Base-by-base conservation (phyloP, 1,140 invertebrate species). In the Cylas formicarius region DNA sequence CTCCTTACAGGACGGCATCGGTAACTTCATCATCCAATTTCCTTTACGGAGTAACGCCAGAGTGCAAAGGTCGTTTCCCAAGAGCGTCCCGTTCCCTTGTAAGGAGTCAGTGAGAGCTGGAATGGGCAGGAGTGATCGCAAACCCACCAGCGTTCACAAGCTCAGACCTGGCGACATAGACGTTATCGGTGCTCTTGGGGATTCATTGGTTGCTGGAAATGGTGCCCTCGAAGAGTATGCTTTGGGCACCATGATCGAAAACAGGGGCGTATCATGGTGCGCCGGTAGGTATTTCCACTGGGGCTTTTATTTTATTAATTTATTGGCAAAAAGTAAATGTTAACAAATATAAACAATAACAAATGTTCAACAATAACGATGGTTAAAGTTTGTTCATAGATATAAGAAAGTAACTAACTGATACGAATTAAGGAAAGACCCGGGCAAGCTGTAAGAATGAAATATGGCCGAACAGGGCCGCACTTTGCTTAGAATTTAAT, bases 211-310 rank as follows among this genome's bases (percentile, higher is more conserved):
- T 0, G 85, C 84, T 4, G 84, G 77, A 19, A 86, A 80, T 52
- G 84, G 84, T 2, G 82, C 84, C 0, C 60, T 84, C 36, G 83
- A 85, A 41, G 75, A 80, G 48, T 84, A 73, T 52, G 77, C 82
- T 2, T 60, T 85, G 2, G 82, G 80, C 7, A 78, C 82, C 2
- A 75, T 85, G 36, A 78, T 84, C 26, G 82, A 87, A 55, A 80
- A 84, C 50, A 66, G 84, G 44, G 86, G 85, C 10, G 77, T 86
- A 0, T 85, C 84, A 3, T 87, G 82, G 81, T 81, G 78, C 62
- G 73, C 73, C 44, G 83, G 78, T 78, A 63, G 56, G 11, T 17
- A 40, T 7, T 27, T 17, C 28, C 11, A 11, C 20, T 36, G 13
- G 13, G 17, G 17, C 17, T 11, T 6, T 5, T 31, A 6, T 31